A percentile compares a stretch with the other conserved stretches of the same genome.
Evolutionary conservation across 2,888 invertebrate species (phyloP).

Genomic region (Acleris laterana): DNA sequence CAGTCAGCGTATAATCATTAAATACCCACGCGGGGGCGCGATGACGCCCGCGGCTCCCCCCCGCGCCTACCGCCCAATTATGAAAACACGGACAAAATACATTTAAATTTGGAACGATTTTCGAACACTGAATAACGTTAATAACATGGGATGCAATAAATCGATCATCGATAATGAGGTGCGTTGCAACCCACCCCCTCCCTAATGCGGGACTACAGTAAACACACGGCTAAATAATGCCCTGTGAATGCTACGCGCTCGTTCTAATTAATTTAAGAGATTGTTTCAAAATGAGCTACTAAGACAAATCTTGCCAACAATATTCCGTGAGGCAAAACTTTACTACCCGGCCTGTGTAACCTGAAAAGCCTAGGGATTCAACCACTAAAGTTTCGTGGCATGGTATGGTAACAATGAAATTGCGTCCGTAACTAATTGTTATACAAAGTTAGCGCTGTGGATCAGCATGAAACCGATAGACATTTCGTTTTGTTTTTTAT

Average conservation of each 20-base stretch:
- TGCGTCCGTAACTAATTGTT: no score
- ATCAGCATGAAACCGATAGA: no score
- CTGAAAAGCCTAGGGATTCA: no score
- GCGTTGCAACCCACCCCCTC: constrained; percentile 52
- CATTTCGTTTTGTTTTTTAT: constrained; percentile 51
- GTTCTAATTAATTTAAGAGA: background rate
- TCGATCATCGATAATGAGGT: constrained; percentile 64
- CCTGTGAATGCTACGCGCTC: no score
- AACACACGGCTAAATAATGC: background rate
- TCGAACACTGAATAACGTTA: constrained; percentile 64
- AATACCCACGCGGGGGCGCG: constrained; percentile 81
- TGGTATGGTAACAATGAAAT: constrained; percentile 38
- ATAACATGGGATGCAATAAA: constrained; percentile 44
- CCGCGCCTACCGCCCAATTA: constrained; percentile 72
- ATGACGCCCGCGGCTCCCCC: constrained; percentile 77
- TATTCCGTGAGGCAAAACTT: constrained; percentile 50
- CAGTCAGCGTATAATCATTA: constrained; percentile 84
- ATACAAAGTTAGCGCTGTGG: no score
- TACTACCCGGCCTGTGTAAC: constrained; percentile 27
- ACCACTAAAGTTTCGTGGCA: constrained; percentile 51
- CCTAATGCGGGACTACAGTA: constrained; percentile 50
- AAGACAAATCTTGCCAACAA: constrained; percentile 47
- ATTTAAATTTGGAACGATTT: constrained; percentile 69
- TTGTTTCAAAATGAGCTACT: constrained; percentile 10
- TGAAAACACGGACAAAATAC: constrained; percentile 84